Base-by-base conservation (phyloP, 2,113 vertebrate genomes). In the Caretta caretta region DNA sequence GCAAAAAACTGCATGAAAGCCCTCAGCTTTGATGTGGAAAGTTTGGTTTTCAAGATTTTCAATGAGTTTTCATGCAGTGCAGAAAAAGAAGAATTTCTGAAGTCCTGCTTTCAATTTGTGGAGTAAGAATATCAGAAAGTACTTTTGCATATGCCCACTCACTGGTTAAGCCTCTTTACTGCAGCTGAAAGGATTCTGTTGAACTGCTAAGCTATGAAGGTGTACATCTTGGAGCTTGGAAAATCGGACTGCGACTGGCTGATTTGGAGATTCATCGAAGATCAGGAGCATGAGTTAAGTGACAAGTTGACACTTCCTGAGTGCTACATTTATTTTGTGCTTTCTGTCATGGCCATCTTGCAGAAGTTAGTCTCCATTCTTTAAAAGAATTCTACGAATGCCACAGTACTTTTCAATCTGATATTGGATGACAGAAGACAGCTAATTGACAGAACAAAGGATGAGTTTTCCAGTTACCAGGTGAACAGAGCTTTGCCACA, bases 311-410 rank as follows among this genome's bases (percentile, higher is more conserved):
- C 62, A n/a, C 35, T 69, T 69, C 35, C 62, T n/a, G 62, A 69
- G 35, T 38, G 3, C 14, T 83, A 27, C 14, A 81, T 1, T 0
- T 17, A 57, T 0, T 0, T 13, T 93, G 59, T 38, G 57, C 57
- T 50, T 62, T 82, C 57, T 87, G 27, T 29, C 53, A 51, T 14
- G 7, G n/a, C 17, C 90, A 56, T 22, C 20, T 79, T 83, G 48
- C 79, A 42, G 38, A 82, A 94, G 94, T 88, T 25, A 69, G n/a
- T 35, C 62, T n/a, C 62, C 6, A 69, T 69, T 69, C 62, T 69
- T 69, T 35, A 19, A 19, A 69, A 69, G 35, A 31, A 69, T 35
- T 69, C 62, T 69, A n/a, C 4, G 3, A 69, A 69, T n/a, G 16
- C 16, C 14, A n/a, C 29, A 22, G 3, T 35, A 59, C n/a, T 83